Evolutionary conservation across 1,140 invertebrate species (phyloP).

Genomic region (Scaptomyza pallida): DNA sequence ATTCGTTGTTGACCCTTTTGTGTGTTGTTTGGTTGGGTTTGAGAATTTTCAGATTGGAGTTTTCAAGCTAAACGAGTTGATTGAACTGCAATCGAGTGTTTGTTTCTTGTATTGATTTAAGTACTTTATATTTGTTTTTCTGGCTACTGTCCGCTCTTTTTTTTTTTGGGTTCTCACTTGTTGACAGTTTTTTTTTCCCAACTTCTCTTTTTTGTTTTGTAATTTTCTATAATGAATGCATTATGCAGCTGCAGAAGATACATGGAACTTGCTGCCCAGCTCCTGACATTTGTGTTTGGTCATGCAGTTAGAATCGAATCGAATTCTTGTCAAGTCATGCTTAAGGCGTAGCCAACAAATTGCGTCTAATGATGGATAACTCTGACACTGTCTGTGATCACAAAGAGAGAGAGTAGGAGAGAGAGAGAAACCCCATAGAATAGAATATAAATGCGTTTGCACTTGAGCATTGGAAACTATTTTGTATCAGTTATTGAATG

Average conservation of each 20-base stretch:
- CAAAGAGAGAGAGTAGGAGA: not conserved
- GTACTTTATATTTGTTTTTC: constrained; percentile 29
- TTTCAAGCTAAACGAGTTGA: constrained; percentile 23
- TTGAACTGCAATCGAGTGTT: constrained; percentile 46
- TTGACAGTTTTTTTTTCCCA: constrained; percentile 57
- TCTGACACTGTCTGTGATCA: constrained; percentile 24
- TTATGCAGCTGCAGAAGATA: constrained; percentile 35
- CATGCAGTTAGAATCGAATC: constrained; percentile 48
- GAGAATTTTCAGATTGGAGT: not conserved
- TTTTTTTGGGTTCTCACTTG: constrained; percentile 45
- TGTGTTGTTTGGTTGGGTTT: no score
- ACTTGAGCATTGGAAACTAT: constrained; percentile 44
- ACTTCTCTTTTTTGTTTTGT: constrained; percentile 51
- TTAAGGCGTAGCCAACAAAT: constrained; percentile 51
- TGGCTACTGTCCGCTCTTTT: constrained; percentile 42
- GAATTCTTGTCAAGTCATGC: constrained; percentile 37
- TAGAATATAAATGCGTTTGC: constrained; percentile 6
- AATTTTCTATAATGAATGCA: constrained; percentile 60
- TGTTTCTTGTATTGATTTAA: constrained; percentile 4
- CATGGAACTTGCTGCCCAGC: not conserved
- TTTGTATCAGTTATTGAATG: constrained; percentile 49
- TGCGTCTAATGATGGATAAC: constrained; percentile 56
- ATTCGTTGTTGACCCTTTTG: no score
- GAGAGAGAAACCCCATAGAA: no score
- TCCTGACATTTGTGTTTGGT: constrained; percentile 35